Conservation (phyloP, 2,888 invertebrate genomes). For the Morinoia aosen region DNA sequence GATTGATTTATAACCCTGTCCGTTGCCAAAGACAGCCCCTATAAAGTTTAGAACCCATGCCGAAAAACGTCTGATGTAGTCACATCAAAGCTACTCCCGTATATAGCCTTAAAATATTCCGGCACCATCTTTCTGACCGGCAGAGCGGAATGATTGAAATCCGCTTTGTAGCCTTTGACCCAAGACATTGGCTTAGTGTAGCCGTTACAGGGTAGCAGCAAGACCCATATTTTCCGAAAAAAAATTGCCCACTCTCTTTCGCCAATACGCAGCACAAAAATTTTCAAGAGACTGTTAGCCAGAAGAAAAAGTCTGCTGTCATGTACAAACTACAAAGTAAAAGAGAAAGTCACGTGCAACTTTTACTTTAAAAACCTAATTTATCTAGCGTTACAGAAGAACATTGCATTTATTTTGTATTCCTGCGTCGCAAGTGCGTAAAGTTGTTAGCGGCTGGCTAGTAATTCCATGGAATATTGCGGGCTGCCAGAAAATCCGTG, state of each 20-base stretch:
- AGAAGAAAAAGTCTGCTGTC: neutral
- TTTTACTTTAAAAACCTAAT: neutral
- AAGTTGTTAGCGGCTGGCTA: neutral
- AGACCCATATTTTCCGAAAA: neutral
- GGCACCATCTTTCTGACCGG: conserved; percentile 41
- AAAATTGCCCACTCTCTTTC: neutral
- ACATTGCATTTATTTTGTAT: neutral
- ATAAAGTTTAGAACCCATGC: neutral
- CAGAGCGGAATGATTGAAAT: conserved; percentile 44
- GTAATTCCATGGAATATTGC: neutral
- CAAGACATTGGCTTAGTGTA: neutral
- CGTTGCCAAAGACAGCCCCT: neutral
- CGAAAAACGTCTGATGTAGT: neutral
- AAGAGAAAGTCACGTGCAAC: neutral
- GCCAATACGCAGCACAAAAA: neutral
- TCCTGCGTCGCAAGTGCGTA: neutral
- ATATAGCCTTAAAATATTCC: conserved; percentile 32
- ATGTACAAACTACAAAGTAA: neutral
- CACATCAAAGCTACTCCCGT: neutral
- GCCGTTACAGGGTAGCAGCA: neutral
- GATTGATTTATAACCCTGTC: neutral
- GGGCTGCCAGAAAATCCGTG: neutral
- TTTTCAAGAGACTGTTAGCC: neutral
- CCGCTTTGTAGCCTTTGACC: conserved; percentile 33
- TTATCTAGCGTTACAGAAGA: neutral